Conservation (phyloP, 2,888 invertebrate species). For the Chymomyza procnemis region DNA sequence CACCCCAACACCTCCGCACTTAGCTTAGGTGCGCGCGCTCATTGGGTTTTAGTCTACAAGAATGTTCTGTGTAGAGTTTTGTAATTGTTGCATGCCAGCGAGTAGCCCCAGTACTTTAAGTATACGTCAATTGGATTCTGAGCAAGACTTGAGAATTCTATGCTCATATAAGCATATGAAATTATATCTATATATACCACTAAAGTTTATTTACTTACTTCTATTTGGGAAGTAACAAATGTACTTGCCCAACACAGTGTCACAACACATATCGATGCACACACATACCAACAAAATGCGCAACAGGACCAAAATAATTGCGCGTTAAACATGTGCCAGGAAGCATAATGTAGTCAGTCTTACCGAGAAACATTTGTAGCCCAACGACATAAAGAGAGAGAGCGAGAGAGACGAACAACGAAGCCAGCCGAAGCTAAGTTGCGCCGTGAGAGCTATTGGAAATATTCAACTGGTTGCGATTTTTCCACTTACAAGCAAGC, state of each 20-base stretch:
- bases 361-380: not conserved
- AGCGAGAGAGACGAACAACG: not conserved
- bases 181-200: no score
- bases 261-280: conserved; percentile 3
- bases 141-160: not conserved
- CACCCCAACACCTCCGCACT: conserved; percentile 55
- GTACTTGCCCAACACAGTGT: not conserved
- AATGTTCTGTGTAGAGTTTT: conserved; percentile 30
- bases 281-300: conserved; percentile 54
- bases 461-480: conserved; percentile 70
- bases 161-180: not conserved
- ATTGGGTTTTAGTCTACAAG: conserved; percentile 49
- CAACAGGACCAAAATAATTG: conserved; percentile 71
- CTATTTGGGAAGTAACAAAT: no score
- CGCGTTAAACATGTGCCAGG: conserved; percentile 70
- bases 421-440: not conserved
- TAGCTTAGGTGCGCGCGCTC: conserved; percentile 62
- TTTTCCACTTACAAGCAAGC: conserved; percentile 45
- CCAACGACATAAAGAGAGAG: not conserved
- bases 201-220: no score
- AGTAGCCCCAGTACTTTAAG: conserved; percentile 16
- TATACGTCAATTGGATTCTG: conserved; percentile 45
- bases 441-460: conserved; percentile 52
- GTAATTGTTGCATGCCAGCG: conserved; percentile 63
- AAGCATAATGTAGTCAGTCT: not conserved